These are phyloP conservation scores for Pediacus dermestoides DNA, from an alignment of 2,888 invertebrate species.

Conservation along the genomic window DNA sequence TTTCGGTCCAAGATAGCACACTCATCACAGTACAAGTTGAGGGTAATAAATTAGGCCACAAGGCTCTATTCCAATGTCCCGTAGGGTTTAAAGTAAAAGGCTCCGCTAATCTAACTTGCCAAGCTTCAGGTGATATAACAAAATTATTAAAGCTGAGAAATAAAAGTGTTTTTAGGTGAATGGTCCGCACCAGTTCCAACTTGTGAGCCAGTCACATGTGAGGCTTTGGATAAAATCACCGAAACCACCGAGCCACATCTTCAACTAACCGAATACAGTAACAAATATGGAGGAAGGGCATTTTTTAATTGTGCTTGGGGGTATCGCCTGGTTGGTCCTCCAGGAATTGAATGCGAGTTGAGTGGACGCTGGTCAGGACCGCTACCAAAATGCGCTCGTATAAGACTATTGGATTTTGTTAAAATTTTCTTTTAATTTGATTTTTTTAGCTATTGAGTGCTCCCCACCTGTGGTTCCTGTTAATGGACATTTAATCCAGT, in stretches of 20 bases:
- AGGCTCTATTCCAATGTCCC: constrained; percentile 73
- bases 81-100: constrained; percentile 77
- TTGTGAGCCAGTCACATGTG: constrained; percentile 77
- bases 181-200: constrained; percentile 74
- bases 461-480: constrained; percentile 70
- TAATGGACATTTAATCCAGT: constrained; percentile 63
- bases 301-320: constrained; percentile 84
- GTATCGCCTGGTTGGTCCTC: constrained; percentile 70
- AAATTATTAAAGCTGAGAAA: constrained; percentile 7
- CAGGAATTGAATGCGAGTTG: constrained; percentile 74
- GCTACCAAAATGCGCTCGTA: constrained; percentile 73
- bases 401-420: constrained; percentile 36
- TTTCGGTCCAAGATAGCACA: constrained; percentile 59
- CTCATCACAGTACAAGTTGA: constrained; percentile 70
- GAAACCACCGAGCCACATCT: constrained; percentile 67
- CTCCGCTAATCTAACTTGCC: constrained; percentile 73
- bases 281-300: constrained; percentile 75
- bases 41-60: constrained; percentile 75
- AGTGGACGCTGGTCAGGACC: constrained; percentile 78
- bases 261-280: constrained; percentile 73
- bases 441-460: constrained; percentile 71
- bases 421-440: background rate
- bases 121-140: constrained; percentile 63
- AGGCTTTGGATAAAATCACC: constrained; percentile 62
- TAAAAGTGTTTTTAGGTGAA: constrained; percentile 55